These are phyloP conservation scores for Variabilichromis moorii DNA, from an alignment of 2,113 vertebrate genomes.

Conservation along the genomic window DNA sequence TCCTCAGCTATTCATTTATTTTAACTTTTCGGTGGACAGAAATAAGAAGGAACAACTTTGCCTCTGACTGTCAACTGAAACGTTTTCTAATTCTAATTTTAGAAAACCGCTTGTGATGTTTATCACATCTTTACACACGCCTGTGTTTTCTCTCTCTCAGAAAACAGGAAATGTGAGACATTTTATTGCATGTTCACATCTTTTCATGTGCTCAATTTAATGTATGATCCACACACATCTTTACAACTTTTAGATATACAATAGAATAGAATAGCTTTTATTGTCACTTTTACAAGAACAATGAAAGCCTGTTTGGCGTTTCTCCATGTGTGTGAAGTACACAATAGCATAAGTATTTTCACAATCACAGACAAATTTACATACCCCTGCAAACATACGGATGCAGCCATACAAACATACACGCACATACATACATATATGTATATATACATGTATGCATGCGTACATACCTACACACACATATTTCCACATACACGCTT, in stretches of 20 bases:
- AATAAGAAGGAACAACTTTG: background rate
- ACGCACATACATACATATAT: too few species aligned
- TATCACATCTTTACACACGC: background rate
- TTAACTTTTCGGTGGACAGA: background rate
- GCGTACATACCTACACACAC: too few species aligned
- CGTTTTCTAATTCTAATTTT: background rate
- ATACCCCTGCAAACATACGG: too few species aligned
- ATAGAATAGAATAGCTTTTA: background rate
- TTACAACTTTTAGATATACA: background rate
- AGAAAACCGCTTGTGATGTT: background rate
- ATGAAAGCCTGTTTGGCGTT: background rate
- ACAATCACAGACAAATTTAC: too few species aligned
- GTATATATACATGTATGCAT: too few species aligned
- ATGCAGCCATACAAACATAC: too few species aligned
- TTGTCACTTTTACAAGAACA: background rate
- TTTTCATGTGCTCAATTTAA: background rate
- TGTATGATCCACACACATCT: background rate
- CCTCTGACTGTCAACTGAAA: background rate
- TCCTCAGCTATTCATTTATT: background rate
- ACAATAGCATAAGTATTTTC: background rate
- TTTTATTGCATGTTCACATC: background rate
- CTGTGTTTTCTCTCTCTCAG: background rate
- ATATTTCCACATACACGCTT: too few species aligned
- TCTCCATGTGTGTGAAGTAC: background rate
- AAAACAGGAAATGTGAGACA: background rate